Percentiles rank a stretch among this genome's conserved stretches.
These are phyloP conservation scores for Eulemur albifrons DNA, from an alignment of 2,797 vertebrate species.

Conservation along the genomic window DNA sequence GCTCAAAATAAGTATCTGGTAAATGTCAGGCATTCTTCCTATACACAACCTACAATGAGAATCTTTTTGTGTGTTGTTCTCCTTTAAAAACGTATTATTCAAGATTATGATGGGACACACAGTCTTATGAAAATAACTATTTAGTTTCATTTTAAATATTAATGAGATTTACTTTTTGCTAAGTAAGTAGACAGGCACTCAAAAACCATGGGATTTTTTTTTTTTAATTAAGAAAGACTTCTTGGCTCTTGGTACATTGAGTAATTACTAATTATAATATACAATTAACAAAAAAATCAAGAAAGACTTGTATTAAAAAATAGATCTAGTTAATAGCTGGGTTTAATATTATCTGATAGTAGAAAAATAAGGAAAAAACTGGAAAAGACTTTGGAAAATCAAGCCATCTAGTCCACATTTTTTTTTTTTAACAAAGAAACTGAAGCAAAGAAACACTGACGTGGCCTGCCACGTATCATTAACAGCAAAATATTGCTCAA, in stretches of 20 bases:
- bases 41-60: background rate
- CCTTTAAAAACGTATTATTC: background rate
- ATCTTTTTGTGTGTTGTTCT: background rate
- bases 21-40: background rate
- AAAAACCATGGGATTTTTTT: background rate
- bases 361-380: constrained; percentile 2
- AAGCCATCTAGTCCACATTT: background rate
- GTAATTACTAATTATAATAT: background rate
- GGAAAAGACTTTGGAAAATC: background rate
- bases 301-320: background rate
- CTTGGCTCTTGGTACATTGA: background rate
- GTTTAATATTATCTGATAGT: constrained; percentile 7
- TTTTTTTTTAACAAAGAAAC: background rate
- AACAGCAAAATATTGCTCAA: background rate
- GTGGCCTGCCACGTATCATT: background rate
- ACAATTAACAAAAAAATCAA: background rate
- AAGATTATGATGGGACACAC: background rate
- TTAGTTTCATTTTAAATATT: constrained; percentile 24
- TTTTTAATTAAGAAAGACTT: background rate
- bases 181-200: background rate
- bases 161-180: background rate
- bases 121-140: background rate
- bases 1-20: background rate
- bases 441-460: background rate
- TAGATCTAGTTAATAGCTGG: background rate